Conservation (phyloP, 2,113 vertebrate species). For the Nicator chloris region DNA sequence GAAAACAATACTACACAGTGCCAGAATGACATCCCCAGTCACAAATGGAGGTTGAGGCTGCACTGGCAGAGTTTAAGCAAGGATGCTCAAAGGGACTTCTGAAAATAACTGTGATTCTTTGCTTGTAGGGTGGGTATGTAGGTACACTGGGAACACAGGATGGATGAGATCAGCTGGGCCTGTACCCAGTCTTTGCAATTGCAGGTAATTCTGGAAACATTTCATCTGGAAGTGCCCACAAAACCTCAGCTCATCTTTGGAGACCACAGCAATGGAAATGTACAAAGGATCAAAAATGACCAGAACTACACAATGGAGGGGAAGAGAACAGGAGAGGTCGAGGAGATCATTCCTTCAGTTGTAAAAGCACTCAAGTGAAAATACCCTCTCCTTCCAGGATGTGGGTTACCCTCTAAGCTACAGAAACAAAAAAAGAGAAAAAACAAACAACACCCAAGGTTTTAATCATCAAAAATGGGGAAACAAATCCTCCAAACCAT, state of each 20-base stretch:
- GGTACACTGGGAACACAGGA: not conserved
- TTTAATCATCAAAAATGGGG: not conserved
- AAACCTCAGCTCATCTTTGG: not conserved
- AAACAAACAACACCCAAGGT: not conserved
- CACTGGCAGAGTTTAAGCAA: not conserved
- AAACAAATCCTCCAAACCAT: not conserved
- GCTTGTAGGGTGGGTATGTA: not conserved
- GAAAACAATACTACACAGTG: not conserved
- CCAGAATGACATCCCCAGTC: not conserved
- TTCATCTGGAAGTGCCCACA: not conserved
- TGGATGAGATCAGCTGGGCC: not conserved
- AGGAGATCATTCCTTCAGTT: not conserved
- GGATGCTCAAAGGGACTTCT: not conserved
- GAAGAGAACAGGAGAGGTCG: not conserved
- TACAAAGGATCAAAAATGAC: not conserved
- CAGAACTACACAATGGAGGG: not conserved
- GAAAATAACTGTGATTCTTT: not conserved
- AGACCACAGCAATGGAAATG: not conserved
- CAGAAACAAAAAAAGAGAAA: not conserved
- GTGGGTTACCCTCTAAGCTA: not conserved
- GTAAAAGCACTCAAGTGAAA: not conserved
- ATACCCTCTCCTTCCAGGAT: not conserved
- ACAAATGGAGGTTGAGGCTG: not conserved
- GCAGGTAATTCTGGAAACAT: not conserved
- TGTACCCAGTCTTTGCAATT: not conserved